Evolutionary conservation across 2,888 invertebrate genomes (phyloP), one percentile per base, ranked within the genome.

Genomic region (Sarcophaga subvicina): DNA sequence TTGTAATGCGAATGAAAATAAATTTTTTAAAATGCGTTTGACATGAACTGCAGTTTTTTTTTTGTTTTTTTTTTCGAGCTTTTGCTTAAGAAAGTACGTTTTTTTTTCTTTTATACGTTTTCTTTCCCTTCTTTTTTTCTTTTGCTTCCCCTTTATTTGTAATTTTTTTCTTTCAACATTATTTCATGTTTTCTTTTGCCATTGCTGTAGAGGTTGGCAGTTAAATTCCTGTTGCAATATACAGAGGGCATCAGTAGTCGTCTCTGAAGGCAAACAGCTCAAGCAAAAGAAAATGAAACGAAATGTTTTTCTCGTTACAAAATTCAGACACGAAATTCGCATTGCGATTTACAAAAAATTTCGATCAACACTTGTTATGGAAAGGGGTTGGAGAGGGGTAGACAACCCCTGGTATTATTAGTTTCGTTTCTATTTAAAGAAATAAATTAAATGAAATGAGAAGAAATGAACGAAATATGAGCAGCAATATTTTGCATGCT

Each of bases 1-100:
- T 49, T 14, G 49, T 49, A 14, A 49, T 49, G 49, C 49, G 14
- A 49, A 11, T 14, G 49, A 49, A 49, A 54, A 54, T 17, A 54
- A 12, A 47, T 54, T 11, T 63, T 83, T 78, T 63, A 60, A 84
- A 80, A 60, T 72, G 63, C 62, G 81, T 86, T 78, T 87, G 84
- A 87, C 81, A 84, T 84, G 81, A 79, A 84, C 78, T 79, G 27
- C 22, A 59, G 25, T 54, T 71, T 17, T 59, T 17, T 12, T 17
- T 4, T 59, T n/a, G 37, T 67, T 54, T 1, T 37, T 10, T 37
- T 8, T 37, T 37, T 37, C 2, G 0, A 49, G 45, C 67, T 22
- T 71, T 71, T 71, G 75, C 70, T 60, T 80, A 70, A 75, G n/a
- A 64, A 45, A 4, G 54, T 17, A 75, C 12, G 14, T n/a, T 25